Conservation (phyloP, 53 echinoderm and acorn worm genomes). For the Astropecten irregularis region DNA sequence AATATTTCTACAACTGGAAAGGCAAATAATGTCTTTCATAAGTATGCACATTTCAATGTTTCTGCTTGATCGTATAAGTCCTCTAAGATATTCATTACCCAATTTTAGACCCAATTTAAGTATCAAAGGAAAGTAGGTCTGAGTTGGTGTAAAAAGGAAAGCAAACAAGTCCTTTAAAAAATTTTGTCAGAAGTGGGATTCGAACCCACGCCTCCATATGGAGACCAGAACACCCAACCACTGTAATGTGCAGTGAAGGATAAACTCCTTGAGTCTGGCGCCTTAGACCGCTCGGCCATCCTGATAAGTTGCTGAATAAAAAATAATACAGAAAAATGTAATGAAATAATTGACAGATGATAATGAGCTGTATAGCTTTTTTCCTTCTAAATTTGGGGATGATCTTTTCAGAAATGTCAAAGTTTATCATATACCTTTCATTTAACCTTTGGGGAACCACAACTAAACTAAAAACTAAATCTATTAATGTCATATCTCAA, state of each 20-base stretch:
- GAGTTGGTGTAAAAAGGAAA: too few species aligned
- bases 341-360: background rate
- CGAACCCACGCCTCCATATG: conserved; percentile 2
- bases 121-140: too few species aligned
- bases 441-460: background rate
- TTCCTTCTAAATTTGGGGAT: background rate
- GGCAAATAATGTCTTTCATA: too few species aligned
- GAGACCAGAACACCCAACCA: background rate
- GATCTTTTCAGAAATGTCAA: background rate
- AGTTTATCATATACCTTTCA: background rate
- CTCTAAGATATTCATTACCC: background rate
- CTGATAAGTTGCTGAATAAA: background rate
- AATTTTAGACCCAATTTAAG: too few species aligned
- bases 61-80: background rate
- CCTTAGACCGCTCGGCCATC: conserved; percentile 36
- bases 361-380: background rate
- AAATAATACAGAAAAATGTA: background rate
- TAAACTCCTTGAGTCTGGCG: conserved; percentile 3
- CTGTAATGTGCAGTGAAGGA: conserved; percentile 9
- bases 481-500: too few species aligned
- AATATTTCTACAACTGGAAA: too few species aligned
- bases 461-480: background rate
- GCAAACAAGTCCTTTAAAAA: too few species aligned
- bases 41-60: too few species aligned
- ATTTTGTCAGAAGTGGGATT: too few species aligned